Evolutionary conservation across 1,140 invertebrate genomes (phyloP), one percentile per base, ranked within the genome.

Genomic region (Pachypsylla venusta): DNA sequence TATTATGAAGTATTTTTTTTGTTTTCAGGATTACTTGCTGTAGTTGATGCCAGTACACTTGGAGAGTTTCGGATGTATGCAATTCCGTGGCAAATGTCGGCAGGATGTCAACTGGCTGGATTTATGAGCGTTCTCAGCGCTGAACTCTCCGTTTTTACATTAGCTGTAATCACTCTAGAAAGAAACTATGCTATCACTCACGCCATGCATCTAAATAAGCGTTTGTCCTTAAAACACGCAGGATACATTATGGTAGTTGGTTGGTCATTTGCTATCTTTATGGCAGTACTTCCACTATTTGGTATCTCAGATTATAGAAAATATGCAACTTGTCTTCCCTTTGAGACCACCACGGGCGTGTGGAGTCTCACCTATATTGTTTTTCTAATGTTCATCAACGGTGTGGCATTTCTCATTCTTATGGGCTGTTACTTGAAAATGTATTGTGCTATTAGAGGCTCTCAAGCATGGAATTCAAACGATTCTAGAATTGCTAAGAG

Each of bases 341-440:
- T 98, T 70, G 93, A 97, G 71, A 93, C 87, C 0, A 83, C 77
- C 14, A 79, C 79, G 60, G 77, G 81, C 13, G 73, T 80, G 1
- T 78, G 81, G 1, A 86, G 89, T 27, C 72, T 93, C 48, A 81
- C 82, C 0, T 97, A 96, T 72, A 91, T 97, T 2, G 87, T 93
- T 1, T 89, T 92, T 64, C 75, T 98, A n/a, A 92, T 96, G 82
- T 77, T 89, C 56, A 86, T 94, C 66, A 96, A 98, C 68, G 92
- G 91, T 0, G 78, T 93, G 1, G 92, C 92, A 0, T 97, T 98
- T 70, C 75, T 94, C 14, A 92, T 94, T 35, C 77, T 97, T 1
- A 93, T 97, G 81, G 89, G 89, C n/a, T 97, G 93, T 71, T 98
- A 97, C 69, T 74, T 95, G 48, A 93, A 94, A 72, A 97, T 98